Percentiles rank a stretch among this genome's conserved stretches.
These are phyloP conservation scores for Delphinus delphis DNA, from an alignment of 2,113 vertebrate genomes.

Conservation along the genomic window DNA sequence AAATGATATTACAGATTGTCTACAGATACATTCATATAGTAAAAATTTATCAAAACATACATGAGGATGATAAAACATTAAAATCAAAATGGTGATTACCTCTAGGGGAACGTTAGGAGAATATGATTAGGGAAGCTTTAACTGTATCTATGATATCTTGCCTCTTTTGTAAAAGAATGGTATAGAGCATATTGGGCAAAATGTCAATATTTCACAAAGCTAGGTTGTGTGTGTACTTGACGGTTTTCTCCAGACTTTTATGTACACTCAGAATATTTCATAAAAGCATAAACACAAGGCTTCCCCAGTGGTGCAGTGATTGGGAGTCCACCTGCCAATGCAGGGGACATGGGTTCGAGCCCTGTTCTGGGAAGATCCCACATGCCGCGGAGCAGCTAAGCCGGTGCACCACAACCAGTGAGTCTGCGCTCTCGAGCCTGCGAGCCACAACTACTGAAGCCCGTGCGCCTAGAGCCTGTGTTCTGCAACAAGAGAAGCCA, in stretches of 20 bases:
- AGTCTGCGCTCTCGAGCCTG: no score
- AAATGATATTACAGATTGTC: background rate
- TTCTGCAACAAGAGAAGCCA: no score
- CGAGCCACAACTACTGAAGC: no score
- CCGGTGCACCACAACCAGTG: no score
- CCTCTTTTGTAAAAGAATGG: background rate
- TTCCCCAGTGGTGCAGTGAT: no score
- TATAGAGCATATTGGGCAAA: background rate
- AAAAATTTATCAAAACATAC: background rate
- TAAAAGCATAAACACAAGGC: background rate
- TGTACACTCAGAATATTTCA: background rate
- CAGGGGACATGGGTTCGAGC: no score
- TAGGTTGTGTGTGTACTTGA: background rate
- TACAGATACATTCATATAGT: background rate
- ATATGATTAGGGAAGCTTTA: background rate
- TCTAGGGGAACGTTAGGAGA: background rate
- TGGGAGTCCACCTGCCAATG: no score
- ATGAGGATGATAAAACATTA: background rate
- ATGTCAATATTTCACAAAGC: background rate
- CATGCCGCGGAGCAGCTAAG: no score
- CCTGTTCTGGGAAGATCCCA: no score
- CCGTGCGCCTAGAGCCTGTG: no score
- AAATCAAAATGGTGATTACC: background rate
- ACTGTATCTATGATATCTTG: background rate
- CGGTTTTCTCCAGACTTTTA: background rate